These are phyloP conservation scores for Drosophila nr. perissopoda DNA, from an alignment of 2,888 invertebrate genomes.

Conservation along the genomic window DNA sequence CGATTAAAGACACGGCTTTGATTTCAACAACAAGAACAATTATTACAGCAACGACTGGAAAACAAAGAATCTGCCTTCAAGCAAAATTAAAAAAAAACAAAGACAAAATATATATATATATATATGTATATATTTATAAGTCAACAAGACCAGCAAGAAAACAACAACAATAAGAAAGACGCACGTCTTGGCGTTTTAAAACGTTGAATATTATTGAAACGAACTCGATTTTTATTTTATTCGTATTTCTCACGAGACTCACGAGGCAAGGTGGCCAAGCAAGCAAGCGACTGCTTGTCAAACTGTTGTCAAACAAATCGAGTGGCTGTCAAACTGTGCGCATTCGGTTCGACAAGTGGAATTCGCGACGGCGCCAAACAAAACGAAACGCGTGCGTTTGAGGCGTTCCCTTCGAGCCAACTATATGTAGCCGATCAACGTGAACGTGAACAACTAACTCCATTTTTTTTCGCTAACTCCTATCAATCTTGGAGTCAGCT, in stretches of 20 bases:
- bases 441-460: conserved; percentile 1
- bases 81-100: conserved; percentile 29
- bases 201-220: conserved; percentile 51
- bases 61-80: conserved; percentile 69
- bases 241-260: neutral
- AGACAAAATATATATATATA: neutral
- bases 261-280: conserved; percentile 4
- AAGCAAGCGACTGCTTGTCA: conserved; percentile 6
- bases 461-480: neutral
- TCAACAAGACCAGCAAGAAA: conserved; percentile 36
- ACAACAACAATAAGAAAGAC: conserved; percentile 41
- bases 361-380: conserved; percentile 66
- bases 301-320: conserved; percentile 23
- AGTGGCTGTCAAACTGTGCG: conserved; percentile 10
- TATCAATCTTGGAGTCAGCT: neutral
- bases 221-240: conserved; percentile 22
- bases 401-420: conserved; percentile 42
- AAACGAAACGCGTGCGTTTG: conserved; percentile 68
- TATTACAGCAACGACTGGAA: conserved; percentile 46
- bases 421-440: conserved; percentile 66
- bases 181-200: conserved; percentile 64
- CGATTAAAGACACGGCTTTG: conserved; percentile 48
- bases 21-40: conserved; percentile 39
- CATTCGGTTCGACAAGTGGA: neutral
- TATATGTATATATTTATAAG: conserved; percentile 2